A percentile compares a stretch with the other conserved stretches of the same genome.
Conservation (phyloP, 2,797 vertebrate genomes). For the Brachyalestes nurse region DNA sequence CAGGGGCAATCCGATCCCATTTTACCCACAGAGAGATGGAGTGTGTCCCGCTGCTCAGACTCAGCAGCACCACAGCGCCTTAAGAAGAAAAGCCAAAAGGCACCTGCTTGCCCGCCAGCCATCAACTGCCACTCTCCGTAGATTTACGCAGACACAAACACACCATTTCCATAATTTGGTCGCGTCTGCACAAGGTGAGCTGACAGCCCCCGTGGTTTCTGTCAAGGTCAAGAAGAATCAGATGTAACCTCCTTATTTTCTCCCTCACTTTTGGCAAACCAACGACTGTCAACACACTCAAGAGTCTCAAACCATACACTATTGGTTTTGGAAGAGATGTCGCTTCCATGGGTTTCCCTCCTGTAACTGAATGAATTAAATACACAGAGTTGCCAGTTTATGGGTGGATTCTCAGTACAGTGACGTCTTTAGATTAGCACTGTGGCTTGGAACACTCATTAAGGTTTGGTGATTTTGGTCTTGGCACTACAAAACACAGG, state of each 20-base stretch:
- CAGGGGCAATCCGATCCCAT: conserved; percentile 49
- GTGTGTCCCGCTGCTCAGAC: conserved; percentile 65
- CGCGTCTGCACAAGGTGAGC: conserved; percentile 61
- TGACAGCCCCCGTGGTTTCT: conserved; percentile 37
- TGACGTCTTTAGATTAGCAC: too few species aligned
- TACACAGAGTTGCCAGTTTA: background rate
- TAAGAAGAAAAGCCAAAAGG: conserved; percentile 67
- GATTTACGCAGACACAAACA: conserved; percentile 66
- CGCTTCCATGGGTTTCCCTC: background rate
- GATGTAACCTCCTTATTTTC: conserved; percentile 14
- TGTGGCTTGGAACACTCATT: too few species aligned
- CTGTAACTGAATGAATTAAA: background rate
- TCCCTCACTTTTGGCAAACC: background rate
- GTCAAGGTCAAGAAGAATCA: conserved; percentile 47
- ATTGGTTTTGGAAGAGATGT: background rate
- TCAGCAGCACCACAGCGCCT: conserved; percentile 58
- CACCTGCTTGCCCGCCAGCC: conserved; percentile 51
- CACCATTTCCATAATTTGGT: conserved; percentile 67
- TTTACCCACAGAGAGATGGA: conserved; percentile 66
- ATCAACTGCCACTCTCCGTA: conserved; percentile 61
- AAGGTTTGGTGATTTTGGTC: too few species aligned
- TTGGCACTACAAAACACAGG: too few species aligned
- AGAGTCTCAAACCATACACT: background rate
- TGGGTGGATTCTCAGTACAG: background rate
- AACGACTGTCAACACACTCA: background rate